Evolutionary conservation across 2,888 invertebrate species (phyloP), one percentile per base, ranked within the genome.

Genomic region (Chalcis sispes): DNA sequence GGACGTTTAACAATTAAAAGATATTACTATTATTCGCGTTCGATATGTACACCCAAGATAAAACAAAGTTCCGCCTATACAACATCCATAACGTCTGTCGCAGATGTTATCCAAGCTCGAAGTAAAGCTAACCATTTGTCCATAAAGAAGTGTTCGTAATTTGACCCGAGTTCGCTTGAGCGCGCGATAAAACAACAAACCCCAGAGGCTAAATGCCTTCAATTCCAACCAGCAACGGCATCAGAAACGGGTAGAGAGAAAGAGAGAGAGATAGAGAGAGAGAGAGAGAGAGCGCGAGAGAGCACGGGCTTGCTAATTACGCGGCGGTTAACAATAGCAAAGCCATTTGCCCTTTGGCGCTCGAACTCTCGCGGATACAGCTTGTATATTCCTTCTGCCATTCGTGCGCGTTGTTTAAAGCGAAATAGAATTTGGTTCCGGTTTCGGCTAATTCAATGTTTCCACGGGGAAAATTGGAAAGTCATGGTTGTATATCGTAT

Each of bases 111-210:
- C 72, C 48, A 54, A 32, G 25, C 29, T 15, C 7, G 59, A 18
- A 50, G 20, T n/a, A n/a, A n/a, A n/a, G n/a, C n/a, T n/a, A n/a
- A n/a, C n/a, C n/a, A 72, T 72, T 58, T 23, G 40, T 59, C 66
- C 50, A 40, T 40, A 72, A 74, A 74, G 67, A 67, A 74, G 74
- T 61, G 32, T 74, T 36, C n/a, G n/a, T 54, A 74, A 65, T 72
- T 72, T 65, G 65, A 64, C 23, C 42, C 18, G 3, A 40, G 20
- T 27, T 15, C 52, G 61, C 62, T 71, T 62, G 62, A 71, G 62
- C 71, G 20, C 40, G 23, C 52, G 61, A 71, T 71, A 71, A 71
- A 71, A 71, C 71, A 62, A 62, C 71, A 71, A 71, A 52, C 42
- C 25, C 23, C 62, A 1, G 15, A 29, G 27, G 61, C 62, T 62